Evolutionary conservation across 2,888 invertebrate species (phyloP), one percentile per base, ranked within the genome.

Genomic region (Eupithecia abbreviata): DNA sequence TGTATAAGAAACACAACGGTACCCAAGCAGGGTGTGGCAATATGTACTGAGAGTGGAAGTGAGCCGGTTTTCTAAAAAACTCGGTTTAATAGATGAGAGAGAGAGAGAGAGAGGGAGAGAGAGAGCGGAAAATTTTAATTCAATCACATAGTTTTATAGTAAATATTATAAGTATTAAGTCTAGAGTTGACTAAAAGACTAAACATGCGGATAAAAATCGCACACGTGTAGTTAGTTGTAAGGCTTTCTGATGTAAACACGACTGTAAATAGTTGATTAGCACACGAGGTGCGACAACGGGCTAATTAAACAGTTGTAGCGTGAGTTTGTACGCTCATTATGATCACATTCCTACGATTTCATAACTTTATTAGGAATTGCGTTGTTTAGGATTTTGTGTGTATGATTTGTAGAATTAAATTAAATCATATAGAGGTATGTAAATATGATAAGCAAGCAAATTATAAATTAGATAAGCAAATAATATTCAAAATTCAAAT

Each of bases 241-340:
- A 13, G 12, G 65, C 15, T 42, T 66, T 66, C 3, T 42, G 42
- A 66, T 6, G 66, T 66, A 15, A 41, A 42, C 42, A 66, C 42
- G 66, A 15, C 15, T 66, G 66, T 66, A 66, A 66, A 15, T 66
- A 42, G 30, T 65, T 65, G 41, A 66, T 66, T 66, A 66, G 42
- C 42, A 15, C 41, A 66, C 42, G 41, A 13, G 66, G 41, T 42
- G 66, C 66, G 9, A 66, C 15, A 66, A 66, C 15, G 62, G 41
- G 15, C 42, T 15, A 65, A 65, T 66, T 66, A 66, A 42, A 42
- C 41, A 42, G 15, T 66, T 68, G 68, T 68, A 68, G 68, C 47
- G 68, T 68, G 73, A n/a, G 43, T 15, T 65, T 69, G 47, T 42
- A 71, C 66, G 42, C 42, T 66, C 3, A 66, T 66, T 66, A 41